phyloP scores from a whole-genome alignment of 1,140 invertebrate species.

The Oppia nitens region DNA sequence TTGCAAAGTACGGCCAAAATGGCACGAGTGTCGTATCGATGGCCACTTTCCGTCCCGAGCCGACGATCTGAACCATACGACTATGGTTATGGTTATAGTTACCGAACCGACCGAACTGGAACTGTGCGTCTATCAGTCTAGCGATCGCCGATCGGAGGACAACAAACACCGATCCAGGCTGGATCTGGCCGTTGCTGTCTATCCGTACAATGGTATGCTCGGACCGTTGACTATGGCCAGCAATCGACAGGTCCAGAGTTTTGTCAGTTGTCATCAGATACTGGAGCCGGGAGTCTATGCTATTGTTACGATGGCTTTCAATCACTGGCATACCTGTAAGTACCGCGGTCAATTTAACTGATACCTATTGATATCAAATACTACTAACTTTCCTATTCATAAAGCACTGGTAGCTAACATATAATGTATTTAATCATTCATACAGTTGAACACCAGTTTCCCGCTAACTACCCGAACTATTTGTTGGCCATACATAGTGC shows the following conservation, averaged over 20 bases:
- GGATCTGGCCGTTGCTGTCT: conserved; percentile 80
- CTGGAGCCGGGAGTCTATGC: conserved; percentile 80
- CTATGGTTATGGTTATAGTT: conserved; percentile 69
- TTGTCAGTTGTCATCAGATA: conserved; percentile 89
- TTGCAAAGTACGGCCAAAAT: conserved; percentile 77
- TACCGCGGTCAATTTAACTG: background rate
- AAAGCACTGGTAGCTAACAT: conserved; percentile 66
- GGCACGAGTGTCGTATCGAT: conserved; percentile 76
- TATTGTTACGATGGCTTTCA: conserved; percentile 78
- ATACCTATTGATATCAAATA: background rate
- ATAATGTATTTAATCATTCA: conserved; percentile 7
- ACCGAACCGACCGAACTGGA: conserved; percentile 88
- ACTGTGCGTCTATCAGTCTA: conserved; percentile 89
- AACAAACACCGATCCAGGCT: conserved; percentile 40
- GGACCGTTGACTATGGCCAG: conserved; percentile 81
- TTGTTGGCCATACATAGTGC: conserved; percentile 81
- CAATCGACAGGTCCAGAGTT: conserved; percentile 70
- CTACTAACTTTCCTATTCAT: conserved; percentile 56
- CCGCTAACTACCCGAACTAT: conserved; percentile 59
- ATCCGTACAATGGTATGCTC: conserved; percentile 34
- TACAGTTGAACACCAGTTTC: conserved; percentile 49
- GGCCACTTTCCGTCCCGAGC: conserved; percentile 58
- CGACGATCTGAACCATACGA: conserved; percentile 57
- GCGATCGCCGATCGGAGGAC: conserved; percentile 74
- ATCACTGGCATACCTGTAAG: conserved; percentile 68